Evolutionary conservation across 35 echinoderm and acorn worm species (phyloP), one percentile per base, ranked within the genome.

Genomic region (Apostichopus japonicus): DNA sequence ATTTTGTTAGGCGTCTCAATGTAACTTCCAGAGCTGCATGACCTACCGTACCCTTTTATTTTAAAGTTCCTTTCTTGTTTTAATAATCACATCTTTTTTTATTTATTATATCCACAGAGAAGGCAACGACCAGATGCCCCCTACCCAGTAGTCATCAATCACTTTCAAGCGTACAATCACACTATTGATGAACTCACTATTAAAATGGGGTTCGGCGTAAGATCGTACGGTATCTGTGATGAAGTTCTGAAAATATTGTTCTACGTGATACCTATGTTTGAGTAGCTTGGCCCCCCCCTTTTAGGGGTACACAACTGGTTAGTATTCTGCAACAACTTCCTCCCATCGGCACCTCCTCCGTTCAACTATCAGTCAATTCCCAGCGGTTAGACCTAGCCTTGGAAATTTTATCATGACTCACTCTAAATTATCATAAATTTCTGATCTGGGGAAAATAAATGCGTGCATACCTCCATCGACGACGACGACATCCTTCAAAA

Each of bases 401-500:
- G 63, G 19, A 67, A 67, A 67, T 19, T 67, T 67, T 11, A 19
- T 75, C 71, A n/a, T 75, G 71, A 75, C 71, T 75, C 71, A 75
- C n/a, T 75, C 71, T 75, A 19, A 75, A 75, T 75, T 75, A 75
- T 75, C 71, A 75, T 75, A 75, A 75, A 75, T 75, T 75, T 75
- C 14, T 75, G 17, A 75, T 75, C 71, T 75, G 71, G 71, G 70
- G 71, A 75, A 75, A 44, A 44, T 44, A 44, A 44, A 75, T n/a
- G 71, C 71, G 6, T 75, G 71, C 71, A 75, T 75, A 19, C 71
- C 15, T 75, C 71, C 15, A 75, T n/a, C 17, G n/a, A 75, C 71
- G 7, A 75, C 71, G 7, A 19, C 15, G 15, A 75, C 57, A 61
- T 61, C 8, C 13, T 61, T 61, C 33, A 44, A 44, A 44, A 44